phyloP scores from a whole-genome alignment of 2,797 vertebrate genomes.

The Margarornis squamiger region DNA sequence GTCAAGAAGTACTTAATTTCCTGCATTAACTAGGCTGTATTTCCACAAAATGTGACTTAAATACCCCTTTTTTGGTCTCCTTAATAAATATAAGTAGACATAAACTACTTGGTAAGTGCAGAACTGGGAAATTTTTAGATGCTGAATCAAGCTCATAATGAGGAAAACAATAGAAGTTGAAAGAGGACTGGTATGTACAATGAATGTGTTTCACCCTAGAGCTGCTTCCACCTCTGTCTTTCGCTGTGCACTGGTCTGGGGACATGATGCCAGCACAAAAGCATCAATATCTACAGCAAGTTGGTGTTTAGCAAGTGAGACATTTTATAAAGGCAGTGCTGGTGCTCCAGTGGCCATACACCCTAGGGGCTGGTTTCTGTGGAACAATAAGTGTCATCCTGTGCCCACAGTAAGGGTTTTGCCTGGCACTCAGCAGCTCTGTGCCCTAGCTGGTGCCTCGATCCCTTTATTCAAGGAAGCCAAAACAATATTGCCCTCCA shows the following conservation, averaged over 20 bases:
- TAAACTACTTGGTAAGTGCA: background rate
- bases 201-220: background rate
- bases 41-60: background rate
- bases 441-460: background rate
- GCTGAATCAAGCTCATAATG: background rate
- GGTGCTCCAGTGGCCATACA: background rate
- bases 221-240: background rate
- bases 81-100: background rate
- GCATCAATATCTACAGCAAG: background rate
- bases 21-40: background rate
- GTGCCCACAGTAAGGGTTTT: background rate
- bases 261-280: background rate
- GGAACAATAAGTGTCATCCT: background rate
- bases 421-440: background rate
- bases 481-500: constrained; percentile 66
- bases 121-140: background rate
- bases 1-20: background rate
- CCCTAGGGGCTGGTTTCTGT: background rate
- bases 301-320: background rate
- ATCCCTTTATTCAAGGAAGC: constrained; percentile 1
- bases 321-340: accelerated
- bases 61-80: background rate
- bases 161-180: background rate
- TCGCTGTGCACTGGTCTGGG: background rate
- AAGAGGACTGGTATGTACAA: background rate